Percentiles rank a stretch among this genome's conserved stretches.
Evolutionary conservation across 2,113 vertebrate species (phyloP).

Genomic region (Pungitius pungitius): DNA sequence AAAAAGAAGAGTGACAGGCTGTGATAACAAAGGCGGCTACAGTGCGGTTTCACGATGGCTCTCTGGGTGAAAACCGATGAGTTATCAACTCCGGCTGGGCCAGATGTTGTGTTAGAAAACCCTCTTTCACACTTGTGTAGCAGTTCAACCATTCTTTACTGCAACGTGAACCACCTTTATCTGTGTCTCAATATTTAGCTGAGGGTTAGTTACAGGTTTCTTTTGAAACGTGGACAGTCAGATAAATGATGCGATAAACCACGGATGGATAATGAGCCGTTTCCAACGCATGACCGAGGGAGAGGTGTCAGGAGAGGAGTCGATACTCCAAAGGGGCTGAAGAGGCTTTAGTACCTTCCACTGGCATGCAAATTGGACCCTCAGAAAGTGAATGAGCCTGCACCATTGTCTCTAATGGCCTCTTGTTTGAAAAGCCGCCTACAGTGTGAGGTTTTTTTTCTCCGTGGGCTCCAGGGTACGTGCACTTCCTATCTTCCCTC

Average conservation of each 20-base stretch:
- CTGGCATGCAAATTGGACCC: slow-evolving; percentile 72
- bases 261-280: slow-evolving; percentile 24
- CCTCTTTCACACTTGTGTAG: slow-evolving; percentile 27
- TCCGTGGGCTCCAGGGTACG: slow-evolving; percentile 67
- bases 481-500: slow-evolving; percentile 62
- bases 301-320: slow-evolving; percentile 51
- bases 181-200: not conserved
- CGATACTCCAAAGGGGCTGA: slow-evolving; percentile 44
- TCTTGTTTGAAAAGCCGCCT: slow-evolving; percentile 69
- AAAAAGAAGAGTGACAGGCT: slow-evolving; percentile 51
- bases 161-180: not conserved
- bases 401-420: slow-evolving; percentile 78
- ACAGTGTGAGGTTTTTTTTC: slow-evolving; percentile 67
- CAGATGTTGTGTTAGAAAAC: slow-evolving; percentile 58
- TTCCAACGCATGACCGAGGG: slow-evolving; percentile 33
- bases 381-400: slow-evolving; percentile 76
- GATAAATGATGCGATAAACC: slow-evolving; percentile 12
- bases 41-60: slow-evolving; percentile 62
- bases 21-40: slow-evolving; percentile 70
- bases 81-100: slow-evolving; percentile 58
- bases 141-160: slow-evolving; percentile 17
- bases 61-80: slow-evolving; percentile 63
- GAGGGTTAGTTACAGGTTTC: not conserved
- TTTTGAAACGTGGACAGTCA: not conserved
- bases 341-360: slow-evolving; percentile 70